These are phyloP conservation scores for Ahaetulla prasina DNA, from an alignment of 2,113 vertebrate genomes.

Conservation along the genomic window DNA sequence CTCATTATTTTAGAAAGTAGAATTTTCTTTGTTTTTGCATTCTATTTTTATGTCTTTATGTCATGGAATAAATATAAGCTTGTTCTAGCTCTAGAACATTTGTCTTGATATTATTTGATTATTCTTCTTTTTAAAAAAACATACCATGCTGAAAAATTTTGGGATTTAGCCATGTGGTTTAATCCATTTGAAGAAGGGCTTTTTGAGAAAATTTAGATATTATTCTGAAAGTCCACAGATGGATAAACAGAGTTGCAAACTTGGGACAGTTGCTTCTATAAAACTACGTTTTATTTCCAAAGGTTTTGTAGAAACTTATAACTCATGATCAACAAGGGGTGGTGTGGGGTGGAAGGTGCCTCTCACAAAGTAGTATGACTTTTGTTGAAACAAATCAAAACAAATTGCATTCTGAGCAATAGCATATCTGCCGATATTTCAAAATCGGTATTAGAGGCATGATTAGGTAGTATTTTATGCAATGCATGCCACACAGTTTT, in stretches of 20 bases:
- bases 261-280: not conserved
- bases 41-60: conserved; percentile 10
- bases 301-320: not conserved
- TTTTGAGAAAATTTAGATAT: not conserved
- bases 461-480: not conserved
- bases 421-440: not conserved
- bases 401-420: not conserved
- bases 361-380: not conserved
- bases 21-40: not conserved
- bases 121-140: not conserved
- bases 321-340: not conserved
- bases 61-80: not conserved
- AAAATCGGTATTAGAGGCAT: not conserved
- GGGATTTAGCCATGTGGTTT: not conserved
- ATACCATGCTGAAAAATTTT: not conserved
- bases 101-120: not conserved
- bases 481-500: not conserved
- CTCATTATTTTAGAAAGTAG: conserved; percentile 5
- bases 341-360: not conserved
- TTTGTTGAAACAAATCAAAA: not conserved
- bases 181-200: not conserved
- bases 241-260: not conserved
- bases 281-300: not conserved
- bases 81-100: not conserved
- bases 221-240: not conserved